Conservation (phyloP, 2,888 invertebrate genomes). For the Lymantria dispar region DNA sequence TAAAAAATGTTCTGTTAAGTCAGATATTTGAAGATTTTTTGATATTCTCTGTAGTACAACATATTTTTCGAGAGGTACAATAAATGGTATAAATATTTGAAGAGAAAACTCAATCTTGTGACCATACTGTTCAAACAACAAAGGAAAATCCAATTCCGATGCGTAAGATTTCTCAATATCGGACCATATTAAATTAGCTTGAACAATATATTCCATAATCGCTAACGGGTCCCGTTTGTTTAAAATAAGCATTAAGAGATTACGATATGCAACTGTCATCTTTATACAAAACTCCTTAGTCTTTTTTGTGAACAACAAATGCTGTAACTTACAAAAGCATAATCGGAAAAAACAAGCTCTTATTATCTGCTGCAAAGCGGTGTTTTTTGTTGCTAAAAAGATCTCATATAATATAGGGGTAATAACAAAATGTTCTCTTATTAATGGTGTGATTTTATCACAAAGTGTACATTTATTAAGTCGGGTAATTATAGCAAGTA, state of each 20-base stretch:
- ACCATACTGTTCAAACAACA: constrained; percentile 42
- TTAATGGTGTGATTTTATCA: constrained; percentile 29
- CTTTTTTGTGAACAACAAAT: constrained; percentile 11
- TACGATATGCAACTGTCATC: constrained; percentile 26
- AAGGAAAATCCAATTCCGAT: constrained; percentile 17
- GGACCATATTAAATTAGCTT: constrained; percentile 37
- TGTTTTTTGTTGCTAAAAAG: constrained; percentile 10
- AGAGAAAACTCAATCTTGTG: constrained; percentile 33
- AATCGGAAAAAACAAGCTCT: constrained; percentile 11
- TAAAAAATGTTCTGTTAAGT: constrained; percentile 22
- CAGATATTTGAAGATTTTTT: constrained; percentile 1
- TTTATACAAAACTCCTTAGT: constrained; percentile 35
- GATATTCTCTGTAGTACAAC: constrained; percentile 6
- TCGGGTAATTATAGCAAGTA: constrained; percentile 29
- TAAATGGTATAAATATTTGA: constrained; percentile 35
- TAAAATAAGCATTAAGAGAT: constrained; percentile 22
- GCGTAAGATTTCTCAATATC: constrained; percentile 27
- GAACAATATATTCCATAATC: constrained; percentile 32
- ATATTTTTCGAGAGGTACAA: constrained; percentile 33
- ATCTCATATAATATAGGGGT: constrained; percentile 12
- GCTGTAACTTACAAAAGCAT: constrained; percentile 6
- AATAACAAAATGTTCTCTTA: constrained; percentile 21
- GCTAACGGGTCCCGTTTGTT: constrained; percentile 30
- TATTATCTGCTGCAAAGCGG: constrained; percentile 6
- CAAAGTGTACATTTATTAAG: constrained; percentile 18